Base-by-base conservation (phyloP, 35 echinoderm and acorn worm genomes). In the Chiridota heheva region DNA sequence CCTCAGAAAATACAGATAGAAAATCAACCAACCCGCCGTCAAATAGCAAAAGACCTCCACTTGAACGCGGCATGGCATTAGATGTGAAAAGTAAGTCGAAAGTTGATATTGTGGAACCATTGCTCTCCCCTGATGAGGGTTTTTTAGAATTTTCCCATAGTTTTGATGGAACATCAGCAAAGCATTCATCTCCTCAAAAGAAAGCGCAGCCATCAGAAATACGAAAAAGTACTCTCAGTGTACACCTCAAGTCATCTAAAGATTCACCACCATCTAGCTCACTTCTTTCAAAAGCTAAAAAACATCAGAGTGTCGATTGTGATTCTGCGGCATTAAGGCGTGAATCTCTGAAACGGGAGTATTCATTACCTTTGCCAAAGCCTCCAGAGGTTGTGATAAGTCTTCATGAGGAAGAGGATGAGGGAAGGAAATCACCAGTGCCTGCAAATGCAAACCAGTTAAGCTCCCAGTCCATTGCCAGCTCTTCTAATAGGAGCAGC, bases 121-220 rank as follows among this genome's bases (percentile, higher is more conserved):
- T 78, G 17, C 64, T 63, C 35, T 91, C 88, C 24, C 88, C 86
- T 16, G 90, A 93, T 69, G 90, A 93, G 63, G 90, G 90, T 0
- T 93, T 93, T 25, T 70, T 88, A 40, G 84, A 87, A 18, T 69
- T 38, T 42, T 40, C 60, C 34, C 51, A 31, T 36, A 58, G 51
- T 15, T 47, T 77, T 12, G 25, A 7, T 29, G 73, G 70, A 57
- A 34, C 56, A 78, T 15, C 17, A 22, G 5, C 20, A 48, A 48
- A 16, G 15, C 42, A 42, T 17, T 72, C 32, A 18, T 17, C 63
- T 33, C 44, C 47, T 33, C n/a, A 20, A 15, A 12, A 43, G 8
- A 76, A 43, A 76, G 32, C 72, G 48, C 72, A 76, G 18, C 67
- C 32, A 35, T 4, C 72, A 20, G n/a, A n/a, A n/a, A n/a, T n/a